Base-by-base conservation (phyloP, 2,797 vertebrate species). In the Scleropages formosus region DNA sequence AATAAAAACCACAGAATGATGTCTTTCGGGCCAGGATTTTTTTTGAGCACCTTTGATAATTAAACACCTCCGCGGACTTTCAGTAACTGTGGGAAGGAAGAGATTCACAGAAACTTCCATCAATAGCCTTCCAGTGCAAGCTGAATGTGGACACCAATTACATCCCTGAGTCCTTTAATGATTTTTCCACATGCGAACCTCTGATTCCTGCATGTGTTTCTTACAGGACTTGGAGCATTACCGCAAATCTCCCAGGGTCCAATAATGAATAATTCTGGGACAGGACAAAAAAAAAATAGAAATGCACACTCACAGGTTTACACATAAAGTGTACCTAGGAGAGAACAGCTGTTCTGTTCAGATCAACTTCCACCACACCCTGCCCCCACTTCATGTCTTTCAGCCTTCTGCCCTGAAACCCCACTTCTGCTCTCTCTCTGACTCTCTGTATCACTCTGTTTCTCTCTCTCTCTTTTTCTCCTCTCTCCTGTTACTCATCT, bases 251-350 rank as follows among this genome's bases (percentile, higher is more conserved):
- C 93, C 72, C 80, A 93, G 90, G 94, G 92, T 90, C 88, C 92
- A 93, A 93, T 94, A 95, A 94, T 96, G 94, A 95, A 92, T 93
- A 91, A 92, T 92, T 93, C 93, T 88, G 90, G 87, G 88, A 88
- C 91, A 90, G 91, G 16, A 51, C 7, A 9, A 56, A 56, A 63
- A 39, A n/a, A 46, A 10, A 51, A 20, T 90, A 89, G 92, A 92
- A 90, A 88, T 88, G 22, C 3, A 84, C 91, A 91, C 91, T 90
- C 89, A 92, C 90, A 94, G 89, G 92, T 92, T 93, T 87, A 92
- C 94, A 95, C 94, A 94, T 94, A 96, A 95, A 87, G 92, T 93
- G 92, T 95, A 97, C 95, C 95, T 96, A 95, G 94, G 93, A 95
- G 92, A 93, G 91, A 95, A 96, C 96, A 98, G 95, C 96, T 98